These are phyloP conservation scores for Sebastiscus albofasciatus DNA, from an alignment of 2,797 vertebrate species.

Conservation along the genomic window DNA sequence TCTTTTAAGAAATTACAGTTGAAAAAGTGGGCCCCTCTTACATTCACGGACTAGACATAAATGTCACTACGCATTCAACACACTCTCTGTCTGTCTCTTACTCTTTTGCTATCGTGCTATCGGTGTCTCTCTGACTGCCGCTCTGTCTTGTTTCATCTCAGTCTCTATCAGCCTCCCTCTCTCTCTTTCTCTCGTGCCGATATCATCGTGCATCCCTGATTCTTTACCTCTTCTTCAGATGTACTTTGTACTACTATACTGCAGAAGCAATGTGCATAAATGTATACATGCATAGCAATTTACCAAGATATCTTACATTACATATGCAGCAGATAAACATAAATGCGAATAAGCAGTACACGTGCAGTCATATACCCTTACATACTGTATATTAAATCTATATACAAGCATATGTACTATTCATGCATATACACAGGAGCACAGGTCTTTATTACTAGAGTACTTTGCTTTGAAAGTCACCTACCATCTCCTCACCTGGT, in stretches of 20 bases:
- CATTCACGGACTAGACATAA: slow-evolving; percentile 11
- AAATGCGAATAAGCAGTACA: not conserved
- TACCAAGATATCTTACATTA: not conserved
- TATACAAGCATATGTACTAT: not conserved
- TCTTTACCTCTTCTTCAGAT: not conserved
- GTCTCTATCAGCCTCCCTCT: not conserved
- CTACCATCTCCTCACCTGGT: not conserved
- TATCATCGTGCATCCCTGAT: not conserved
- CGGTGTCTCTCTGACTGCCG: slow-evolving; percentile 1
- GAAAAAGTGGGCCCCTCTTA: slow-evolving; percentile 10
- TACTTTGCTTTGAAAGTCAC: slow-evolving; percentile 6
- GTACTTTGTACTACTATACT: not conserved
- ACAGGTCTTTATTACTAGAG: not conserved
- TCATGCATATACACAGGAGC: not conserved
- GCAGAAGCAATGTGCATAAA: not conserved
- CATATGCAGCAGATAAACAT: not conserved
- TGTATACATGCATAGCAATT: not conserved
- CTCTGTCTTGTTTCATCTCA: slow-evolving; percentile 25
- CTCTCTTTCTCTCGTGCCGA: not conserved
- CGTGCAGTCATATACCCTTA: no score
- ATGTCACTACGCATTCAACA: slow-evolving; percentile 24
- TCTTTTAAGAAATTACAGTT: slow-evolving; percentile 2
- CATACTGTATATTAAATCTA: not conserved
- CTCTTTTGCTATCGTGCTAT: not conserved
- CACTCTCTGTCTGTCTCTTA: slow-evolving; percentile 1